A percentile compares a stretch with the other conserved stretches of the same genome.
phyloP scores from a whole-genome alignment of 2,797 vertebrate species.

The Cossypha dichroa region DNA sequence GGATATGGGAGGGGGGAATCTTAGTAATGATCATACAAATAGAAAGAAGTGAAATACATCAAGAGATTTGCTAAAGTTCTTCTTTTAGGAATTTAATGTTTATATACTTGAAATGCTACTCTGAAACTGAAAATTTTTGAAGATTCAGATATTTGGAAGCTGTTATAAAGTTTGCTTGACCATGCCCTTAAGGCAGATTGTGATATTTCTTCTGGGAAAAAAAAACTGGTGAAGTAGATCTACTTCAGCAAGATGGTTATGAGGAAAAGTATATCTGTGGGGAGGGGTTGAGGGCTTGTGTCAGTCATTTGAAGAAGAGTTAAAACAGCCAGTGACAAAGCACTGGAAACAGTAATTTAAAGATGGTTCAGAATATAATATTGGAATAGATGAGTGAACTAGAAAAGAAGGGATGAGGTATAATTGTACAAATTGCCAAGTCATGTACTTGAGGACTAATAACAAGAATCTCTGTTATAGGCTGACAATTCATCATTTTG shows the following conservation, averaged over 20 bases:
- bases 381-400: neutral
- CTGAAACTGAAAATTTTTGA: neutral
- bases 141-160: neutral
- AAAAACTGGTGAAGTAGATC: neutral
- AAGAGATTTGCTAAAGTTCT: neutral
- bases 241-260: neutral
- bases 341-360: neutral
- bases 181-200: neutral
- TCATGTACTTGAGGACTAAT: neutral
- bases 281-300: neutral
- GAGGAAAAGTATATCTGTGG: neutral
- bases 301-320: neutral
- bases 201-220: neutral
- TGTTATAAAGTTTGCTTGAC: neutral
- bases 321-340: neutral
- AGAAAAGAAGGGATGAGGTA: neutral
- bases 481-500: conserved; percentile 2
- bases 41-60: neutral
- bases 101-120: neutral
- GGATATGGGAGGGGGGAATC: neutral
- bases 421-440: conserved; percentile 14
- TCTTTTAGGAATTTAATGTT: neutral
- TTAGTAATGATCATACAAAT: neutral
- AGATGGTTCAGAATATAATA: neutral
- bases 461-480: neutral